These are phyloP conservation scores for Oligia strigilis DNA, from an alignment of 2,888 invertebrate genomes.

Conservation along the genomic window DNA sequence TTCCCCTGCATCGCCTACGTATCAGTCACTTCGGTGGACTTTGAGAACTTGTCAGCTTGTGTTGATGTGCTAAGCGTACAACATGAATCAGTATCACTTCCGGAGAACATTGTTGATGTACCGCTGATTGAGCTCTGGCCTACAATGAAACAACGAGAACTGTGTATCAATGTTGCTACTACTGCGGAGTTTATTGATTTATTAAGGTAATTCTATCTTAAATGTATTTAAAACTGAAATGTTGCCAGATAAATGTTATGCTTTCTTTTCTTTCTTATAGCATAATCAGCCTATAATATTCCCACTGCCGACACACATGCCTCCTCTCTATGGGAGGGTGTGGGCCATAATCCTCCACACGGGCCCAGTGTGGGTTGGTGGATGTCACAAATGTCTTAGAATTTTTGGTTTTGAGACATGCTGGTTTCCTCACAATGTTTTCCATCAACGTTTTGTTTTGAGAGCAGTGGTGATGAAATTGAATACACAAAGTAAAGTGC, in stretches of 20 bases:
- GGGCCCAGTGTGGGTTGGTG: too few species aligned
- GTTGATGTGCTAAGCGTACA: conserved; percentile 92
- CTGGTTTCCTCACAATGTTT: too few species aligned
- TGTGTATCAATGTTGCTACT: conserved; percentile 90
- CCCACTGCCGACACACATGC: too few species aligned
- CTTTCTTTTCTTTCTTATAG: too few species aligned
- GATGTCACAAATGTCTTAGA: too few species aligned
- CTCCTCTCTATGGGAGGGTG: too few species aligned
- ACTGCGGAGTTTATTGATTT: conserved; percentile 92
- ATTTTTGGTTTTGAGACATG: too few species aligned
- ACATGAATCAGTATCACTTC: conserved; percentile 91
- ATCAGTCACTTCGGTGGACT: conserved; percentile 90
- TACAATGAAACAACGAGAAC: conserved; percentile 90
- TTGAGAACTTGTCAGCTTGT: conserved; percentile 88
- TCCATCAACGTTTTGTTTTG: too few species aligned
- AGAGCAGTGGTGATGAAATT: too few species aligned
- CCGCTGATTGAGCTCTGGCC: conserved; percentile 92
- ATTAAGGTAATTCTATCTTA: conserved; percentile 79
- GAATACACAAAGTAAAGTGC: too few species aligned
- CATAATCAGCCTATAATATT: too few species aligned
- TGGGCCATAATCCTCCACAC: too few species aligned
- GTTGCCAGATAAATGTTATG: neutral
- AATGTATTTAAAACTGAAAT: neutral
- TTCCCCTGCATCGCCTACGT: conserved; percentile 92
- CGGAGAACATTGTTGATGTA: conserved; percentile 90